Conservation (phyloP, 2,797 vertebrate genomes). For the Argentina silus region DNA sequence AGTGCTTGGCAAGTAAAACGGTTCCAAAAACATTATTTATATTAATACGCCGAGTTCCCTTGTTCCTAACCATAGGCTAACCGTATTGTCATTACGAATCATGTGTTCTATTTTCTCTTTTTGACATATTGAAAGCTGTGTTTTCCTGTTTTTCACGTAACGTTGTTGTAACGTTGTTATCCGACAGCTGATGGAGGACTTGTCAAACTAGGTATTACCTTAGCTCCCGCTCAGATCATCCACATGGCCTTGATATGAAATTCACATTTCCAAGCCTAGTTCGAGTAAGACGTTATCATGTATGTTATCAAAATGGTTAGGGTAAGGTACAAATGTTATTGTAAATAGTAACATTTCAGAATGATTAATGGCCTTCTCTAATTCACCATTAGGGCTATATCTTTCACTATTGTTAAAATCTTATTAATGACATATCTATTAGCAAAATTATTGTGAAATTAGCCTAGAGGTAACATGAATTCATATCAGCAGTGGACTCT, state of each 20-base stretch:
- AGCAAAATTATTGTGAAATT: too few species aligned
- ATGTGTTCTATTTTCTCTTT: constrained; percentile 6
- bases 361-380: too few species aligned
- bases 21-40: constrained; percentile 34
- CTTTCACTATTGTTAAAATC: too few species aligned
- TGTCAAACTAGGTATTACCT: constrained; percentile 17
- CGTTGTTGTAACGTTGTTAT: not conserved
- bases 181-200: constrained; percentile 5
- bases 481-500: too few species aligned
- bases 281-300: too few species aligned
- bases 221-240: constrained; percentile 14
- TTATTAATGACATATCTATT: too few species aligned
- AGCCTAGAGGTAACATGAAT: too few species aligned
- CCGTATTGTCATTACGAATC: constrained; percentile 18
- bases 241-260: constrained; percentile 34
- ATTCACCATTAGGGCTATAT: too few species aligned
- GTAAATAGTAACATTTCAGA: too few species aligned
- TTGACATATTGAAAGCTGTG: not conserved
- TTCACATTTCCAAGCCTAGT: not conserved
- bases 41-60: constrained; percentile 24
- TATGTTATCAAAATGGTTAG: too few species aligned
- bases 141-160: not conserved
- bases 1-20: constrained; percentile 13
- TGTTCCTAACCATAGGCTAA: not conserved
- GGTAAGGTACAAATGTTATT: too few species aligned